Conservation (phyloP, 2,888 invertebrate species). For the Drosophila borealis region DNA sequence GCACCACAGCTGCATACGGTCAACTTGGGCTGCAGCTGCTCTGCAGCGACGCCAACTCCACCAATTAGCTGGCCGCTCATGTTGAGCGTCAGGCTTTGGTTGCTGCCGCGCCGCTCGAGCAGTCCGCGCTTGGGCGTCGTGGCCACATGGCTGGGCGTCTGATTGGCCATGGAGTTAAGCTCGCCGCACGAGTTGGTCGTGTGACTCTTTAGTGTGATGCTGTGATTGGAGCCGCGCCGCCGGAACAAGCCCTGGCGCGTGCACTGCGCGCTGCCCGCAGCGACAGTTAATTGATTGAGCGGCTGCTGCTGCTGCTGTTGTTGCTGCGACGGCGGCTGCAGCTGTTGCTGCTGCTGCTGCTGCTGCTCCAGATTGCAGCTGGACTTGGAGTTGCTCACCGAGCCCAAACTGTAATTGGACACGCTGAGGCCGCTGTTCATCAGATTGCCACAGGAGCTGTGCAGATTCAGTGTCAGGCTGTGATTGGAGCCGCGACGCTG, state of each 20-base stretch:
- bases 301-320: slow-evolving; percentile 32
- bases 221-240: slow-evolving; percentile 86
- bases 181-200: slow-evolving; percentile 84
- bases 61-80: slow-evolving; percentile 75
- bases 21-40: slow-evolving; percentile 52
- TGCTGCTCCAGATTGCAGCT: slow-evolving; percentile 77
- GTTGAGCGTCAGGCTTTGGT: slow-evolving; percentile 94
- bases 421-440: slow-evolving; percentile 85
- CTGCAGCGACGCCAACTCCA: slow-evolving; percentile 20
- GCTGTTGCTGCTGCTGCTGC: slow-evolving; percentile 39
- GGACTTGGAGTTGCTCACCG: slow-evolving; percentile 84
- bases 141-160: slow-evolving; percentile 57
- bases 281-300: slow-evolving; percentile 47
- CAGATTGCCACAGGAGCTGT: slow-evolving; percentile 86
- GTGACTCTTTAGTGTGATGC: slow-evolving; percentile 86
- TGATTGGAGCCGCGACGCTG: slow-evolving; percentile 88
- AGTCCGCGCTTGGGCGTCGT: slow-evolving; percentile 88
- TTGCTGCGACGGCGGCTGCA: not conserved
- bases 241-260: slow-evolving; percentile 60
- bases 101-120: slow-evolving; percentile 94
- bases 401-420: slow-evolving; percentile 86
- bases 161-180: slow-evolving; percentile 86
- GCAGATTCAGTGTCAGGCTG: slow-evolving; percentile 86
- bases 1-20: slow-evolving; percentile 69
- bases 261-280: slow-evolving; percentile 61